Conservation (phyloP, 2,888 invertebrate species). For the Nomada flava region DNA sequence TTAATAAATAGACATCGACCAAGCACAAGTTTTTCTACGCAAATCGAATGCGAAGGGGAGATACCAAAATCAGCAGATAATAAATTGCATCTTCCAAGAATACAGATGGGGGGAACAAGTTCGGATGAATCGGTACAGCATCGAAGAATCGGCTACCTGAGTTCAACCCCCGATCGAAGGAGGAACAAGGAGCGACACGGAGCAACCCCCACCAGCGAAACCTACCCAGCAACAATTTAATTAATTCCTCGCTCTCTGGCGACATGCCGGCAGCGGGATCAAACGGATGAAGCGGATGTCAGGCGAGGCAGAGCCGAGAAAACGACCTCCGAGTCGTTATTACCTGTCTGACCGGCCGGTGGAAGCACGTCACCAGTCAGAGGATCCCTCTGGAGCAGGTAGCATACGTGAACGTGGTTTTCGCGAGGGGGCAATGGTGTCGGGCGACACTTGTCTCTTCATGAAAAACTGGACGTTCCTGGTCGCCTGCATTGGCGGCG, state of each 20-base stretch:
- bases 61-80: not conserved
- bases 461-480: constrained; percentile 82
- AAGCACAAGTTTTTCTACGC: too few relatives aligned
- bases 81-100: not conserved
- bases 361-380: constrained; percentile 62
- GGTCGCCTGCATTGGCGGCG: constrained; percentile 70
- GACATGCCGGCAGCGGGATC: constrained; percentile 54
- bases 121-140: not conserved
- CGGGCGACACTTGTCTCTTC: constrained; percentile 81
- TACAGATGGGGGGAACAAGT: not conserved
- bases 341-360: constrained; percentile 59
- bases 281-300: constrained; percentile 57
- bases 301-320: constrained; percentile 51
- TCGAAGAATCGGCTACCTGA: constrained; percentile 10
- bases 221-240: constrained; percentile 55
- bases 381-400: constrained; percentile 64
- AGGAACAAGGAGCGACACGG: not conserved
- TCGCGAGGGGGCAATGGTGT: constrained; percentile 79
- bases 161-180: constrained; percentile 16
- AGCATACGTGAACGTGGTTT: constrained; percentile 75
- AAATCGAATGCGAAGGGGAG: too few relatives aligned
- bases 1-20: too few relatives aligned
- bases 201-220: constrained; percentile 20
- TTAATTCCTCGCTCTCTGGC: constrained; percentile 56
- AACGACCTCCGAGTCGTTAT: constrained; percentile 63